phyloP scores from a whole-genome alignment of 1,140 invertebrate species.

The Drosophila sulfurigaster region DNA sequence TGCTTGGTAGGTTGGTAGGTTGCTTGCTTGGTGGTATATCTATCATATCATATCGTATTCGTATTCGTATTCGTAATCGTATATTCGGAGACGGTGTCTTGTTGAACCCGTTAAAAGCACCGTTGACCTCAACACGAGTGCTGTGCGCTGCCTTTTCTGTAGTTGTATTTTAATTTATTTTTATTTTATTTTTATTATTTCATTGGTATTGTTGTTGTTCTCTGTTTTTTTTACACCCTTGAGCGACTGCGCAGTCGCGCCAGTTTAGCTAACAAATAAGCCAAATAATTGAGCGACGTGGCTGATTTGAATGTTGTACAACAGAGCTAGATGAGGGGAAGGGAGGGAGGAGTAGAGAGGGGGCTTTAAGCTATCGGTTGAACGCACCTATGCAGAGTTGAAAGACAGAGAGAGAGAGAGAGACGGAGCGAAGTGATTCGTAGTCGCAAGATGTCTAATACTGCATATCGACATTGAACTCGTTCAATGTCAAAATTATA shows the following conservation, averaged over 20 bases:
- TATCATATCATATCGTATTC: conserved; percentile 1
- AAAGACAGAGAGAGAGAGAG: conserved; percentile 38
- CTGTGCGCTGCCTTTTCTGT: conserved; percentile 22
- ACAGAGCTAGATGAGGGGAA: neutral
- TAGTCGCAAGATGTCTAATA: conserved; percentile 22
- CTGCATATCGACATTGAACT: conserved; percentile 81
- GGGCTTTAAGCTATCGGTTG: conserved; percentile 49
- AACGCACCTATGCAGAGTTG: conserved; percentile 48
- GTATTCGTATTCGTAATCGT: neutral
- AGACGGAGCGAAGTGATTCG: conserved; percentile 13
- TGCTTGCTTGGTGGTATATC: neutral
- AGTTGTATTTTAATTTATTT: conserved; percentile 13
- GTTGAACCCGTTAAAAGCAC: conserved; percentile 69
- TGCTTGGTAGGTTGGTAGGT: neutral
- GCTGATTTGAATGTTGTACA: conserved; percentile 55
- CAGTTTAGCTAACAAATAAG: conserved; percentile 64
- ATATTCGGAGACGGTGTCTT: neutral
- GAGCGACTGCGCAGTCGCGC: conserved; percentile 61
- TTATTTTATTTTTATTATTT: conserved; percentile 10
- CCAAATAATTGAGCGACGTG: conserved; percentile 63
- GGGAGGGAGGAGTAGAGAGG: neutral
- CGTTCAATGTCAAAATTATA: conserved; percentile 81
- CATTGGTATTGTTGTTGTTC: neutral
- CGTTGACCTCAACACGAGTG: conserved; percentile 67
- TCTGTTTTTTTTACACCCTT: conserved; percentile 56